A percentile compares a stretch with the other conserved stretches of the same genome.
These are phyloP conservation scores for Rhinogobio ventralis DNA, from an alignment of 2,797 vertebrate species.

Conservation along the genomic window DNA sequence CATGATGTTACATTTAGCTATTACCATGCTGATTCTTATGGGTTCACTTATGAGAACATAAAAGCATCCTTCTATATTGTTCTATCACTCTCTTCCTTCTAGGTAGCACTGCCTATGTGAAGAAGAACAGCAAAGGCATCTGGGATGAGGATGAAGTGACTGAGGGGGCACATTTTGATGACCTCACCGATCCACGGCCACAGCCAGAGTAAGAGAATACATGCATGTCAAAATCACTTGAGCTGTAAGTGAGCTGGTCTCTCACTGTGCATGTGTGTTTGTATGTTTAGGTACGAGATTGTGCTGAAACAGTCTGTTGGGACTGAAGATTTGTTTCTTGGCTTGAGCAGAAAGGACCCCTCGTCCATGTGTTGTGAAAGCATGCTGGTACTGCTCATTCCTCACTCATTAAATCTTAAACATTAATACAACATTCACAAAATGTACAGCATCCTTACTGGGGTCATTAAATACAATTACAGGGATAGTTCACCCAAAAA, in stretches of 20 bases:
- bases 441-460: neutral
- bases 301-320: slow-evolving; percentile 88
- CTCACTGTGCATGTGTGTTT: neutral
- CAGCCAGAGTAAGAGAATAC: slow-evolving; percentile 75
- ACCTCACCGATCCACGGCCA: slow-evolving; percentile 72
- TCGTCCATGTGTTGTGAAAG: slow-evolving; percentile 93
- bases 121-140: slow-evolving; percentile 51
- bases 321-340: slow-evolving; percentile 91
- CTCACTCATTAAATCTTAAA: neutral
- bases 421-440: neutral
- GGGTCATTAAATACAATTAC: neutral
- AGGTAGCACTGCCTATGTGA: slow-evolving; percentile 26
- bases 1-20: too few species aligned
- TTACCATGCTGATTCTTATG: neutral
- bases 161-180: slow-evolving; percentile 75
- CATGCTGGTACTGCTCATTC: slow-evolving; percentile 82
- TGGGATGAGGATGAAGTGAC: slow-evolving; percentile 78
- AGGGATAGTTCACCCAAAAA: neutral
- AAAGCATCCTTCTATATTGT: neutral
- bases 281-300: slow-evolving; percentile 84
- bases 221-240: neutral
- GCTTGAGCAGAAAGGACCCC: slow-evolving; percentile 85
- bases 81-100: neutral
- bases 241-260: neutral
- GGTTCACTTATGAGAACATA: neutral